Base-by-base conservation (phyloP, 2,113 vertebrate species). In the Tetrax tetrax region DNA sequence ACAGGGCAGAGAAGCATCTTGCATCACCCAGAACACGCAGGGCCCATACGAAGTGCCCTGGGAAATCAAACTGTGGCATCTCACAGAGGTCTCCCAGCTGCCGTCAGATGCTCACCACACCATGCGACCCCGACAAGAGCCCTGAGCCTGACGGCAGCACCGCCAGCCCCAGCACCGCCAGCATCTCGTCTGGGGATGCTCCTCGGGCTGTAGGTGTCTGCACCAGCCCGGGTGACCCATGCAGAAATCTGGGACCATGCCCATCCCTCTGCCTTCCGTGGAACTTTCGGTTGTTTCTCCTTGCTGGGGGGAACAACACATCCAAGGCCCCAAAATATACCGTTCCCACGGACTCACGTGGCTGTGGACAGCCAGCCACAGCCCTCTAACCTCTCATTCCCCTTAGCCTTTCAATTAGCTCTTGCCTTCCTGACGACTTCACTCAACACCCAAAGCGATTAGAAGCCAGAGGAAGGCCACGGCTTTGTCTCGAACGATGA, bases 401-500 rank as follows among this genome's bases (percentile, higher is more conserved):
- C 92, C 54, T 80, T 27, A 66, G 63, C 85, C 63, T 86, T 50
- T 92, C 90, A 70, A 83, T 90, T 91, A 95, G 92, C 60, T 92
- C 76, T 93, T 94, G 80, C 90, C 83, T 95, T 96, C 86, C 61
- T 90, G 89, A 96, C 28, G 72, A 89, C 80, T 94, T 95, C 93
- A 95, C 92, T 97, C 96, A 96, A 89, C 94, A 90, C 94, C 54
- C 31, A 33, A 65, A 53, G 51, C 37, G 72, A 92, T 89, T 83
- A 94, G 94, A 82, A 96, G 90, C 14, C 81, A 68, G 89, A 81
- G 85, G 85, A 96, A 95, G 88, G 83, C 83, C 79, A 45, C 19
- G 15, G 93, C 90, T 96, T 96, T 96, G 92, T 96, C 92, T 92
- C 37, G 20, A 86, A 24, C 6, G 87, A 97, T 90, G 93, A 97